Evolutionary conservation across 2,888 invertebrate genomes (phyloP).

Genomic region (Oligia fasciuncula): DNA sequence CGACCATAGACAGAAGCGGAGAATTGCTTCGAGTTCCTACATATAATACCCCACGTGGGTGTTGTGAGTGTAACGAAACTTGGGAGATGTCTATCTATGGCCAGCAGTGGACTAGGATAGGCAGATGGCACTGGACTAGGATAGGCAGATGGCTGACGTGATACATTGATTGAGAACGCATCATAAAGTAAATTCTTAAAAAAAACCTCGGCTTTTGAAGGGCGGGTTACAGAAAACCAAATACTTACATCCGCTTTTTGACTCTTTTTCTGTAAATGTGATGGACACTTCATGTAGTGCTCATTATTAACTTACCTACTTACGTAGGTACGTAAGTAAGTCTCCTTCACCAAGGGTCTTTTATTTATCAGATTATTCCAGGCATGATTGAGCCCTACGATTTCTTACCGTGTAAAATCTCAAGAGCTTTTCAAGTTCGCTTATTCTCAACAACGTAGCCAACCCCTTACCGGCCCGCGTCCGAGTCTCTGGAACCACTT

Average conservation of each 20-base stretch:
- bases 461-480: constrained; percentile 54
- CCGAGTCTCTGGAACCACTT: constrained; percentile 81
- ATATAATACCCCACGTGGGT: background rate
- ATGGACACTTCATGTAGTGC: background rate
- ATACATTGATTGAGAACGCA: background rate
- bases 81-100: too few relatives aligned
- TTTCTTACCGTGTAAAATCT: background rate
- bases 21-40: background rate
- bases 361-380: background rate
- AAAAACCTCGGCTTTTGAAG: background rate
- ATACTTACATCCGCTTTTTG: background rate
- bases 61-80: background rate
- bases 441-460: constrained; percentile 43
- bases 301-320: background rate
- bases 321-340: background rate
- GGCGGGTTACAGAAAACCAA: background rate
- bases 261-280: background rate
- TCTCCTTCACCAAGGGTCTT: background rate
- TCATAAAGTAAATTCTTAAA: background rate
- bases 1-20: constrained; percentile 51
- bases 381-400: background rate
- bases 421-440: constrained; percentile 38
- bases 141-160: background rate
- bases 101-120: too few relatives aligned
- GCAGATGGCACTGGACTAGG: too few relatives aligned